These are phyloP conservation scores for Philopedon plagiatum DNA, from an alignment of 2,888 invertebrate genomes.

Conservation along the genomic window DNA sequence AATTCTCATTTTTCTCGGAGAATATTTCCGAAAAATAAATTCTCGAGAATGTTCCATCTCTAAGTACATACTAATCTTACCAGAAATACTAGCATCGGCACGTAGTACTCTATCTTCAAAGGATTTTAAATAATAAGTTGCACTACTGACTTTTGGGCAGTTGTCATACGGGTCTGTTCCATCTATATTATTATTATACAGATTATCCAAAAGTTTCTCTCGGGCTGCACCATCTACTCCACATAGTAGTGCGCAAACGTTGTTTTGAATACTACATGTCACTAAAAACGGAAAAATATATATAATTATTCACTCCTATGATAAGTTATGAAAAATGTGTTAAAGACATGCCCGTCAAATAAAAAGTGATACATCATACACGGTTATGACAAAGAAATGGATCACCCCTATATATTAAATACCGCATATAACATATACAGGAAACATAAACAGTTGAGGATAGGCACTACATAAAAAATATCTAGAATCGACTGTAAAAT, in stretches of 20 bases:
- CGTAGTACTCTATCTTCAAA: slow-evolving; percentile 1
- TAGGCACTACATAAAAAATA: too few relatives aligned
- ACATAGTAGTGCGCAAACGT: slow-evolving; percentile 68
- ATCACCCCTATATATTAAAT: too few relatives aligned
- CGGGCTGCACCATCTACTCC: slow-evolving; percentile 58
- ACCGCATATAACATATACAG: too few relatives aligned
- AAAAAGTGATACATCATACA: too few relatives aligned
- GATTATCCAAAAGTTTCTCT: slow-evolving; percentile 57
- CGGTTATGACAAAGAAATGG: too few relatives aligned
- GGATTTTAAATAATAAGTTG: background rate
- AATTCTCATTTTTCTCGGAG: too few relatives aligned
- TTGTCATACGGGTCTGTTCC: slow-evolving; percentile 22
- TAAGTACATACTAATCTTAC: background rate
- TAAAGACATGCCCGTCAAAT: too few relatives aligned
- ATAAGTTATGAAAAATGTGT: slow-evolving; percentile 22
- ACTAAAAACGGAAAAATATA: slow-evolving; percentile 60
- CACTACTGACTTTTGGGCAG: slow-evolving; percentile 37
- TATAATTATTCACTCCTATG: slow-evolving; percentile 8
- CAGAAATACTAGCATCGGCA: background rate
- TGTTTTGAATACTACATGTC: slow-evolving; percentile 64
- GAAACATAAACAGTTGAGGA: too few relatives aligned
- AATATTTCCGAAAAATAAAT: too few relatives aligned
- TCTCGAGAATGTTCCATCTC: too few relatives aligned
- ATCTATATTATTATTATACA: slow-evolving; percentile 58
- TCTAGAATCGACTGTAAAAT: too few relatives aligned